Base-by-base conservation (phyloP, 2,888 invertebrate species). In the Masnerella sp. region DNA sequence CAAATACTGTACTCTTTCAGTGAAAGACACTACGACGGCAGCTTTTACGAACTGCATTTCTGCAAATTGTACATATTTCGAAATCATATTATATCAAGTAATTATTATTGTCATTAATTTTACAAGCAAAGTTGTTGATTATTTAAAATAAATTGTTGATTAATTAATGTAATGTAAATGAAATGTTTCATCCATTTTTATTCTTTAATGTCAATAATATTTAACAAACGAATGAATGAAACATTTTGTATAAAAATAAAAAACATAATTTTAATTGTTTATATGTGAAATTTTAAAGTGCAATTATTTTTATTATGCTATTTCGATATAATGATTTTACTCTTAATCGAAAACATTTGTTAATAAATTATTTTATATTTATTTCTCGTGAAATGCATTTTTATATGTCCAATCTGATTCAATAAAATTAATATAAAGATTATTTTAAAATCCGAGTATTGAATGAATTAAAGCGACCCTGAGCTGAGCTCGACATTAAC, bases 11-110 rank as follows among this genome's bases (percentile, higher is more conserved):
- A 45, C 28, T 64, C 54, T 64, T 52, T 67, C 67, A 42, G 40
- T 61, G 52, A 59, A 69, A 69, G 52, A 38, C n/a, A 30, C 47
- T 20, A 28, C 32, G 17, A 40, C n/a, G 47, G 25, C 59, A 59
- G 59, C 51, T 68, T 59, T 52, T 43, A 20, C 7, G n/a, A 52
- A 59, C 61, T 49, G 68, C 68, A 61, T 68, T 68, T 59, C 61
- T 51, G 42, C 51, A 59, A 51, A 34, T 14, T 54, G 65, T 54
- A 54, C 11, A 54, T 62, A 51, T 5, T 22, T 14, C 5, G 1
- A 20, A 51, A 14, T 17, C 8, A 14, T 36, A 14, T 9, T 18
- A 43, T 9, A 43, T 40, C 9, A 12, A 5, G 38, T 32, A 32
- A 25, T 5, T 14, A 20, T 18, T 9, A 15, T 25, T 22, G 9